Conservation (phyloP, 2,797 vertebrate genomes). For the Phalanger gymnotis region DNA sequence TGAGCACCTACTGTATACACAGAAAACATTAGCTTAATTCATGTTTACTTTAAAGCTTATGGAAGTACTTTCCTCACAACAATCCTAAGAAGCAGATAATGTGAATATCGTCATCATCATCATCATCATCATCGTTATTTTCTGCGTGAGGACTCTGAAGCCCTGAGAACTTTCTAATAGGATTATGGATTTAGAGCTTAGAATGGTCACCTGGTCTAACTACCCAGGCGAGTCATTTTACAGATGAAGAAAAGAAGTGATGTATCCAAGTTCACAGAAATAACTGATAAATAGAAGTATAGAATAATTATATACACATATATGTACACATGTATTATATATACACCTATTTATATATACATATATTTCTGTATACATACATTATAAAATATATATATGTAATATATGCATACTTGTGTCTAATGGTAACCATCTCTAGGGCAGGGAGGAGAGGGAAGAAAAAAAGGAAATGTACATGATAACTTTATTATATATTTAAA, state of each 20-base stretch:
- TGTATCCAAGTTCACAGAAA: neutral
- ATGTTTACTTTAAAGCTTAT: neutral
- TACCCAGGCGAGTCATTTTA: neutral
- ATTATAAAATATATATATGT: too few relatives aligned
- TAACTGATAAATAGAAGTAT: neutral
- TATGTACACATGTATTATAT: too few relatives aligned
- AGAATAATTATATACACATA: too few relatives aligned
- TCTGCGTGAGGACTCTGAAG: neutral
- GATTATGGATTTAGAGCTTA: neutral
- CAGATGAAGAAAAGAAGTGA: neutral
- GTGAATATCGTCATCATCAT: neutral
- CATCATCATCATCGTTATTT: neutral
- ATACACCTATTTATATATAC: too few relatives aligned
- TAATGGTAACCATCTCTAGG: neutral
- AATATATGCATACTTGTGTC: neutral
- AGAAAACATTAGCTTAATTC: neutral
- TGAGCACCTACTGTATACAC: neutral
- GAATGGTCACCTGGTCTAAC: neutral
- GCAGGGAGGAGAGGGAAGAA: neutral
- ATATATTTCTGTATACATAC: too few relatives aligned
- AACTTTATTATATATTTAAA: neutral
- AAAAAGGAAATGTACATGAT: neutral
- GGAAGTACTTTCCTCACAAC: neutral
- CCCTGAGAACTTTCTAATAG: neutral
- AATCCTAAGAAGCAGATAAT: neutral